Percentiles rank a stretch among this genome's conserved stretches.
phyloP scores from a whole-genome alignment of 2,113 vertebrate species.

The Amphilophus citrinellus region DNA sequence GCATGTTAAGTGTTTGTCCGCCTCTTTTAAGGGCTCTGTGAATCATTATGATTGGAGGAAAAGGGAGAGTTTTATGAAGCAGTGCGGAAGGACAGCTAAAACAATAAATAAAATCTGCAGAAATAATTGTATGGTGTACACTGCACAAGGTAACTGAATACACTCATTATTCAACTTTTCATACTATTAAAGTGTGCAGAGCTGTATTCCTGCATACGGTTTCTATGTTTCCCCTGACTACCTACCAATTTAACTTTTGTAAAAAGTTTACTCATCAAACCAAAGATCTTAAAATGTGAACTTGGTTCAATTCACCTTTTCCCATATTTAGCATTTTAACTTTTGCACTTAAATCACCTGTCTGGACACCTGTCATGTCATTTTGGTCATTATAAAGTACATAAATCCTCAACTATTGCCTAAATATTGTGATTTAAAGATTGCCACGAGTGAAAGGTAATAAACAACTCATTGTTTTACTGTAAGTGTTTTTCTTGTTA shows the following conservation, averaged over 20 bases:
- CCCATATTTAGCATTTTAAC: slow-evolving; percentile 16
- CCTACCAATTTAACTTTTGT: not conserved
- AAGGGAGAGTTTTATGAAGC: slow-evolving; percentile 18
- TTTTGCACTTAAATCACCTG: not conserved
- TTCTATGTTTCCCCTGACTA: not conserved
- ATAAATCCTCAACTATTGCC: not conserved
- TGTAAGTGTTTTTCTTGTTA: not conserved
- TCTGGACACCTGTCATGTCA: not conserved
- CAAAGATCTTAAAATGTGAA: not conserved
- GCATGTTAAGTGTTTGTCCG: slow-evolving; percentile 67
- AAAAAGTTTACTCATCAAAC: not conserved
- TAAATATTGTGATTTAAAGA: not conserved
- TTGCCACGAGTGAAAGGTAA: not conserved
- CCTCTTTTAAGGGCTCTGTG: slow-evolving; percentile 63
- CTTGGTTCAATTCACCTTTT: not conserved
- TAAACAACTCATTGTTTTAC: not conserved
- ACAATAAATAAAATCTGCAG: not conserved
- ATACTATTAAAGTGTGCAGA: not conserved
- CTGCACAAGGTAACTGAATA: not conserved
- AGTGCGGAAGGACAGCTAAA: slow-evolving; percentile 18
- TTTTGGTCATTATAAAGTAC: not conserved
- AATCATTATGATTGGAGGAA: slow-evolving; percentile 68
- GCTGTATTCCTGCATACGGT: not conserved
- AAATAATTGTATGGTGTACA: not conserved
- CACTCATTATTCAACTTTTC: not conserved